phyloP scores from a whole-genome alignment of 1,140 invertebrate species.

The Charaxes varanes region DNA sequence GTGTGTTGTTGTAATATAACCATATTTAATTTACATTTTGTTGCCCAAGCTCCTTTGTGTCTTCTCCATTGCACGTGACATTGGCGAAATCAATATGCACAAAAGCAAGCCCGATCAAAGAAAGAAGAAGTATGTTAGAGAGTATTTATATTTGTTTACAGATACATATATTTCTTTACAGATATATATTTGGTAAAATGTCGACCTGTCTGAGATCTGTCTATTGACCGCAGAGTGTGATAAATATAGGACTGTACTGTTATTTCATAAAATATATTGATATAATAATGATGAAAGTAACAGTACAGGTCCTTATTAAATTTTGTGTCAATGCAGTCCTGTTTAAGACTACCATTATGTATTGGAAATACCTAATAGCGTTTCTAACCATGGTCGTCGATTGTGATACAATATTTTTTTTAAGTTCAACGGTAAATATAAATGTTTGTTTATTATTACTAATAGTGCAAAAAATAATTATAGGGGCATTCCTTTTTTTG shows the following conservation, averaged over 20 bases:
- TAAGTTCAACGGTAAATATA: constrained; percentile 34
- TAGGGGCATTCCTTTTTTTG: no score
- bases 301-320: constrained; percentile 31
- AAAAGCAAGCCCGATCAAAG: no score
- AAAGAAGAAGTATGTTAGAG: no score
- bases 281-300: constrained; percentile 28
- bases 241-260: neutral
- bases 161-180: neutral
- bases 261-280: neutral
- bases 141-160: no score
- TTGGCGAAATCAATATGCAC: no score
- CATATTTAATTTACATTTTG: no score
- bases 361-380: constrained; percentile 37
- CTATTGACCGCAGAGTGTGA: neutral
- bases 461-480: no score
- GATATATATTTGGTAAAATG: neutral
- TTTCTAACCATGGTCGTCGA: constrained; percentile 32
- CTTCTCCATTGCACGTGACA: no score
- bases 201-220: neutral
- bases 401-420: constrained; percentile 26
- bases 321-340: constrained; percentile 31
- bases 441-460: no score
- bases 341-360: constrained; percentile 32
- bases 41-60: no score
- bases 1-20: no score